These are phyloP conservation scores for Silurus asotus DNA, from an alignment of 2,113 vertebrate genomes.

Conservation along the genomic window DNA sequence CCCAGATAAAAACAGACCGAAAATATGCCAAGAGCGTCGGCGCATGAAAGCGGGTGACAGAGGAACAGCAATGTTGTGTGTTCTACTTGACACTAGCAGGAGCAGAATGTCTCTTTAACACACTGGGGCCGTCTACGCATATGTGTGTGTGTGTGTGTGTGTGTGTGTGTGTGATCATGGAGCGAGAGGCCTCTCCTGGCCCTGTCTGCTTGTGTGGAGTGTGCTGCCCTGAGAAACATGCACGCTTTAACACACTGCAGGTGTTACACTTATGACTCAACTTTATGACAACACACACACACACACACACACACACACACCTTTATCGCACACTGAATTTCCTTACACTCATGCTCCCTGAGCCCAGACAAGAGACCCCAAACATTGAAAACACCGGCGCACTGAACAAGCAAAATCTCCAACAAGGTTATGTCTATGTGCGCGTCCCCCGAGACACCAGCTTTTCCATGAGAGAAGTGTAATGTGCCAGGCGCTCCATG, in stretches of 20 bases:
- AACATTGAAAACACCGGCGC: constrained; percentile 27
- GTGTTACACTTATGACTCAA: constrained; percentile 43
- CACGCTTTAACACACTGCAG: constrained; percentile 38
- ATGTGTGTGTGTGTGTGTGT: constrained; percentile 9
- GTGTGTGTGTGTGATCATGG: constrained; percentile 6
- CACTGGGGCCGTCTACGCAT: not conserved
- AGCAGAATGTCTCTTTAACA: constrained; percentile 23
- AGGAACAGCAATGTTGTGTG: constrained; percentile 11
- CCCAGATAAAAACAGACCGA: constrained; percentile 77
- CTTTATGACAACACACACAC: constrained; percentile 39
- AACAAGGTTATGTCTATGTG: constrained; percentile 38
- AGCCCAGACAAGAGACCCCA: constrained; percentile 31
- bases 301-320: constrained; percentile 8
- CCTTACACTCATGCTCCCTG: constrained; percentile 28
- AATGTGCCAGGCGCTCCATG: constrained; percentile 41
- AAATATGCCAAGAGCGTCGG: constrained; percentile 67
- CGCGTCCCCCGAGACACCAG: constrained; percentile 12
- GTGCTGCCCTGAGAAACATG: not conserved
- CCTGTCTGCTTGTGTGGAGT: not conserved
- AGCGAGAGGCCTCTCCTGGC: not conserved
- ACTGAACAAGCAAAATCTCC: constrained; percentile 17
- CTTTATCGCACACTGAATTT: constrained; percentile 28
- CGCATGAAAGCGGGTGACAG: constrained; percentile 8
- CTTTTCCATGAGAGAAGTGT: constrained; percentile 40
- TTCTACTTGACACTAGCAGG: not conserved